Percentiles rank a stretch among this genome's conserved stretches.
Evolutionary conservation across 2,113 vertebrate species (phyloP).

Genomic region (Ageneiosus marmoratus): DNA sequence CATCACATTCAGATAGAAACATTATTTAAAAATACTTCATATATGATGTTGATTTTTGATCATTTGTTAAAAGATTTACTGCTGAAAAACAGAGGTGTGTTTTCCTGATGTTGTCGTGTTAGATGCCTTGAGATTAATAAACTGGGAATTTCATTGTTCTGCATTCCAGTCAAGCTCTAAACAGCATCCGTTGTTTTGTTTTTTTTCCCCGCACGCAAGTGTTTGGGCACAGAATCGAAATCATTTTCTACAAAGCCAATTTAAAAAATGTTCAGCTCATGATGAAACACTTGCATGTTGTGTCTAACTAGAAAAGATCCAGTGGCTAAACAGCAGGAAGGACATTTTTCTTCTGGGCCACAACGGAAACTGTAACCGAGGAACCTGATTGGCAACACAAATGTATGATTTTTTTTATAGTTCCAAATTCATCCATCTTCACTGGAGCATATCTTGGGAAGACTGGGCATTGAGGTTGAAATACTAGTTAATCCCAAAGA

Average conservation of each 20-base stretch:
- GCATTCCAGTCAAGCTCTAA: neutral
- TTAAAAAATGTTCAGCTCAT: neutral
- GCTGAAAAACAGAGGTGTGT: neutral
- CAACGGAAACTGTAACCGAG: neutral
- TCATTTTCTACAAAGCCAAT: neutral
- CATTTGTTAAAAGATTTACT: too few species aligned
- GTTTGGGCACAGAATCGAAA: neutral
- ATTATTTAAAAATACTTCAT: too few species aligned
- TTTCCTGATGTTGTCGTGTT: too few species aligned
- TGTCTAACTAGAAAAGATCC: neutral
- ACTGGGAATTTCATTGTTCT: neutral
- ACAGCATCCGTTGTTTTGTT: neutral
- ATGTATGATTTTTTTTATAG: neutral
- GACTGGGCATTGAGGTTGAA: too few species aligned
- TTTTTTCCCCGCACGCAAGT: too few species aligned
- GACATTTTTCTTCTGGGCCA: neutral
- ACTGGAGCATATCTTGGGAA: neutral
- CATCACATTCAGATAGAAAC: too few species aligned
- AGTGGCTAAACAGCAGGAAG: neutral
- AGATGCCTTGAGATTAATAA: too few species aligned
- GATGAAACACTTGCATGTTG: neutral
- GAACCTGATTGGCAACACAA: neutral
- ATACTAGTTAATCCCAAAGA: neutral
- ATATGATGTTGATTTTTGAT: too few species aligned
- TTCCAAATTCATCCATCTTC: neutral